These are phyloP conservation scores for Agriopis marginaria DNA, from an alignment of 2,888 invertebrate species.

Conservation along the genomic window DNA sequence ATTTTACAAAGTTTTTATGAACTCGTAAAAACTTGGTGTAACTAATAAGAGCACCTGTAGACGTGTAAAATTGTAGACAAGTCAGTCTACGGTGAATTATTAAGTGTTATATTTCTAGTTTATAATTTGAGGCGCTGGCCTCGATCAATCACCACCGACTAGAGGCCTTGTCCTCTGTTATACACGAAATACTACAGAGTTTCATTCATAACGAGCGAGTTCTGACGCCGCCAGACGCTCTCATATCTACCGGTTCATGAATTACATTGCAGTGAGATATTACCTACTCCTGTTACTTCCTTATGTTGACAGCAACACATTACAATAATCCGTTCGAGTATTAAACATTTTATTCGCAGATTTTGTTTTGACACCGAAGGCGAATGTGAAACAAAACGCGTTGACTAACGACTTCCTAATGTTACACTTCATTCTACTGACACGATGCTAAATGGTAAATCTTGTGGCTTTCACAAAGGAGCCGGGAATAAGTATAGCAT, in stretches of 20 bases:
- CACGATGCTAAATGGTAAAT: conserved; percentile 34
- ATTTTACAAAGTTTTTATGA: conserved; percentile 10
- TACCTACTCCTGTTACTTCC: conserved; percentile 36
- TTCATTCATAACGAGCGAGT: conserved; percentile 48
- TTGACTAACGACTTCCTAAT: conserved; percentile 48
- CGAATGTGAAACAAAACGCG: conserved; percentile 36
- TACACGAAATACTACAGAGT: conserved; percentile 38
- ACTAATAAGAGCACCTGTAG: conserved; percentile 30
- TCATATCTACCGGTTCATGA: conserved; percentile 30
- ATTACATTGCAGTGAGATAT: conserved; percentile 38
- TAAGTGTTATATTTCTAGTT: conserved; percentile 40
- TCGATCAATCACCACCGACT: conserved; percentile 44
- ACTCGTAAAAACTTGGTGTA: conserved; percentile 7
- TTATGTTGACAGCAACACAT: conserved; percentile 37
- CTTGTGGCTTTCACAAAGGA: conserved; percentile 43
- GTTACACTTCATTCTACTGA: conserved; percentile 41
- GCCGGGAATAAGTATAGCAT: conserved; percentile 42
- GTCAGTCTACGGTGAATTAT: conserved; percentile 33
- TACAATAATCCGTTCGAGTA: conserved; percentile 37
- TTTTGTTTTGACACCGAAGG: conserved; percentile 41
- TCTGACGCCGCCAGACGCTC: conserved; percentile 31
- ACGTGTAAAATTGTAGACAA: conserved; percentile 6
- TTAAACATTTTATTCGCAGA: conserved; percentile 36
- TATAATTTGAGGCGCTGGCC: conserved; percentile 42
- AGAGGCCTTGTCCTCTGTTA: conserved; percentile 46